Evolutionary conservation across 2,888 invertebrate genomes (phyloP), one percentile per base, ranked within the genome.

Genomic region (Empis stercorea): DNA sequence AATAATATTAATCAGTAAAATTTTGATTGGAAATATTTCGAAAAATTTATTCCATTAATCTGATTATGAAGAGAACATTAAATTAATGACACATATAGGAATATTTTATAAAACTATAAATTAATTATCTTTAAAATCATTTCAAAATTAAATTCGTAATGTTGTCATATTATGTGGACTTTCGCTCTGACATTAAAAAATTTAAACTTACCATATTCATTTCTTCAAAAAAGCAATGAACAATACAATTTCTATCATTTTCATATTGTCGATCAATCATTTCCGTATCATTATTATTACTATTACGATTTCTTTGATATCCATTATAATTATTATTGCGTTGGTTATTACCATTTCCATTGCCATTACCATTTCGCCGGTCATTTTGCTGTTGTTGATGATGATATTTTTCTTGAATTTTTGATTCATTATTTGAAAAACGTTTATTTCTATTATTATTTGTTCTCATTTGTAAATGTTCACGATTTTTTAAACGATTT

Each of bases 221-320:
- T 61, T 80, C 76, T 49, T 78, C 76, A 59, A 84, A 75, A 58
- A 85, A 78, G 59, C 85, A 86, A 51, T 84, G 80, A 17, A 80
- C 63, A 2, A 79, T 72, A 56, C 84, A 84, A 48, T 70, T 66
- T 49, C 68, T 51, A 42, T 59, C 60, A 13, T 54, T 23, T 17
- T 53, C 46, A 10, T 45, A 45, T 16, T 49, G 15, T 37, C 34
- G 16, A 37, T 46, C 34, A 10, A 16, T 40, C 13, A 13, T 32
- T 32, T 44, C 14, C 10, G 9, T 15, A 15, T 10, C 16, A 39
- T 47, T 32, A 27, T 43, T 38, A 17, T n/a, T 7, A 11, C 23
- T 10, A 30, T 9, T 44, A 10, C 37, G 23, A 32, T 46, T 10
- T 20, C 23, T 14, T 14, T 30, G n/a, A 11, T 30, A 42, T 23